phyloP scores from a whole-genome alignment of 1,140 invertebrate genomes.

The Tribolium madens region DNA sequence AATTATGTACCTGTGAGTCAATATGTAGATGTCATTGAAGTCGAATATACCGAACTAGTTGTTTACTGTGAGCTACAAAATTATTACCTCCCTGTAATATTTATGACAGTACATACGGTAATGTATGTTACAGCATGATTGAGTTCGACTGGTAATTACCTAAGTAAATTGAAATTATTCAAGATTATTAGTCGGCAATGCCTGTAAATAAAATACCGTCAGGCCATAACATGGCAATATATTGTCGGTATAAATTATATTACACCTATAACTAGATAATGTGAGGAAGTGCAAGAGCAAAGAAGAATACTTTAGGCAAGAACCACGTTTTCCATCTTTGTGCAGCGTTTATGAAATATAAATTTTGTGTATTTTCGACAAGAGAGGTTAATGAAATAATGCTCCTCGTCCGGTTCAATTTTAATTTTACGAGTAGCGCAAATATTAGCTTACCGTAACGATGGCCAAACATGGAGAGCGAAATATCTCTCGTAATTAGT shows the following conservation, averaged over 20 bases:
- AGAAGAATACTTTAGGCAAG: neutral
- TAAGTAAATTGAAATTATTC: neutral
- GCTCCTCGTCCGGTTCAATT: neutral
- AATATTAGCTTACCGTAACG: conserved; percentile 11
- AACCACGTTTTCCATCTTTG: neutral
- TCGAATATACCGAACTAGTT: neutral
- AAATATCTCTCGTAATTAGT: neutral
- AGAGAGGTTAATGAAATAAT: conserved; percentile 6
- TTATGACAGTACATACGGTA: neutral
- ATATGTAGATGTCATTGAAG: neutral
- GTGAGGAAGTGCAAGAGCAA: neutral
- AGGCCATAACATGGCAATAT: neutral
- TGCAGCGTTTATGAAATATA: neutral
- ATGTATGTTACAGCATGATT: neutral
- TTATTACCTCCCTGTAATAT: neutral
- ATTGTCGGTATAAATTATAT: neutral
- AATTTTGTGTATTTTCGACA: neutral
- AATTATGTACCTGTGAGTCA: neutral
- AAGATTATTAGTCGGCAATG: neutral
- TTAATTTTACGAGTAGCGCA: neutral
- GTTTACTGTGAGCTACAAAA: neutral
- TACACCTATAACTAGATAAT: neutral
- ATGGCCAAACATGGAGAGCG: neutral
- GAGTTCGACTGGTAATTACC: neutral
- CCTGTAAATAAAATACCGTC: neutral